Conservation (phyloP, 2,113 vertebrate species). For the Aramus guarauna region DNA sequence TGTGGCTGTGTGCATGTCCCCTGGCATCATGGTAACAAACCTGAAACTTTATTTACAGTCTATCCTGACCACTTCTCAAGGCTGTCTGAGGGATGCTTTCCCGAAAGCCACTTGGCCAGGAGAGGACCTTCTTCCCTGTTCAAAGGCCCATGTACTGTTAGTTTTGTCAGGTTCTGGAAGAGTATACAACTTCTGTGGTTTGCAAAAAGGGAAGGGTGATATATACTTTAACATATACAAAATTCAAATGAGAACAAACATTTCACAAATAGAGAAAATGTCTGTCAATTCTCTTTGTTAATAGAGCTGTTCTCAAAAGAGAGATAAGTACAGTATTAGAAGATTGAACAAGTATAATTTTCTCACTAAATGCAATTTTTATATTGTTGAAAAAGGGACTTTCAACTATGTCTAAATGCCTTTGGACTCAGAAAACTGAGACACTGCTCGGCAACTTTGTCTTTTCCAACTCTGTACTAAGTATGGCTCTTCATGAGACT, state of each 20-base stretch:
- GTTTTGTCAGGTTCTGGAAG: background rate
- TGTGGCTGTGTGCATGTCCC: background rate
- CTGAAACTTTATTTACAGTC: background rate
- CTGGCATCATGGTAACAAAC: background rate
- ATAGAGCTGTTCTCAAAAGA: background rate
- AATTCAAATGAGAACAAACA: background rate
- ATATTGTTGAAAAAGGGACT: background rate
- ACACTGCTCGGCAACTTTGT: background rate
- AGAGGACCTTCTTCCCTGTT: background rate
- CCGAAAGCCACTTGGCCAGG: background rate
- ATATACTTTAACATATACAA: background rate
- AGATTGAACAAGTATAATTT: background rate
- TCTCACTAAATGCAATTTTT: background rate
- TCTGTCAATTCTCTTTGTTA: background rate
- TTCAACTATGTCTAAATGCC: background rate
- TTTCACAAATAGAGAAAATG: background rate
- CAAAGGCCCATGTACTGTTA: background rate
- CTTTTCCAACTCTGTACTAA: background rate
- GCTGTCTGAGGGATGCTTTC: background rate
- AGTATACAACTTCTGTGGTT: background rate
- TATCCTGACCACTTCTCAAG: fast-evolving
- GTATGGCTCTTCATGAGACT: background rate
- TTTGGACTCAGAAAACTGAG: background rate
- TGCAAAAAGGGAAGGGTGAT: background rate
- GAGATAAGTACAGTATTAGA: background rate